Percentiles rank a stretch among this genome's conserved stretches.
Evolutionary conservation across 2,797 vertebrate species (phyloP).

Genomic region (Ctenopoma kingsleyae): DNA sequence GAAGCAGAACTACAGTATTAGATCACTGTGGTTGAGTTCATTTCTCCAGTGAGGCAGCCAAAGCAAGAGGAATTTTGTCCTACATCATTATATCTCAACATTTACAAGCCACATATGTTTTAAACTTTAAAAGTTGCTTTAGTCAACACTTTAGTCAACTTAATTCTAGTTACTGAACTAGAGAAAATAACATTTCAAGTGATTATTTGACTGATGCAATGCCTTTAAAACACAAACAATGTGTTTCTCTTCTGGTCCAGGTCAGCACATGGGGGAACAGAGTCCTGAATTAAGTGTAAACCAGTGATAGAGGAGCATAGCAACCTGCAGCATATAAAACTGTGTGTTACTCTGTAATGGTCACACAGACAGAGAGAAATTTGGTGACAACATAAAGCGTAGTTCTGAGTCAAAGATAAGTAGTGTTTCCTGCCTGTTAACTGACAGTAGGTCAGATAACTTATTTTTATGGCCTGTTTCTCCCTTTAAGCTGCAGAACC

Average conservation of each 20-base stretch:
- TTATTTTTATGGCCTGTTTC: too few species aligned
- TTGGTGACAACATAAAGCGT: not conserved
- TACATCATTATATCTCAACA: not conserved
- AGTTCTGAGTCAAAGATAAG: not conserved
- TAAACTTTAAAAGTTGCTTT: not conserved
- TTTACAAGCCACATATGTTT: conserved; percentile 9
- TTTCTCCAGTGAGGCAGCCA: conserved; percentile 4
- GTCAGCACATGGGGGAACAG: not conserved
- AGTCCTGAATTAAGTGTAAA: not conserved
- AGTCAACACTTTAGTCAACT: too few species aligned
- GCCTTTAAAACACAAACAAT: not conserved
- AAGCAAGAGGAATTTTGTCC: not conserved
- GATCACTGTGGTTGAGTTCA: conserved; percentile 11
- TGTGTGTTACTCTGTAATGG: too few species aligned
- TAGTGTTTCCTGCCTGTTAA: too few species aligned
- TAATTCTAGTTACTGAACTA: not conserved
- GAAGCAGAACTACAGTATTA: conserved; percentile 20
- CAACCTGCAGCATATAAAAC: not conserved
- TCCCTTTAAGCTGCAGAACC: too few species aligned
- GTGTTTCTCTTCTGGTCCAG: not conserved
- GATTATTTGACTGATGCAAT: too few species aligned
- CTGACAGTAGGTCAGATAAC: too few species aligned
- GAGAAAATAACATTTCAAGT: not conserved
- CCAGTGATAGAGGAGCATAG: too few species aligned
- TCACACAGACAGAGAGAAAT: too few species aligned